Evolutionary conservation across 2,888 invertebrate genomes (phyloP).

Genomic region (Netelia melanura): DNA sequence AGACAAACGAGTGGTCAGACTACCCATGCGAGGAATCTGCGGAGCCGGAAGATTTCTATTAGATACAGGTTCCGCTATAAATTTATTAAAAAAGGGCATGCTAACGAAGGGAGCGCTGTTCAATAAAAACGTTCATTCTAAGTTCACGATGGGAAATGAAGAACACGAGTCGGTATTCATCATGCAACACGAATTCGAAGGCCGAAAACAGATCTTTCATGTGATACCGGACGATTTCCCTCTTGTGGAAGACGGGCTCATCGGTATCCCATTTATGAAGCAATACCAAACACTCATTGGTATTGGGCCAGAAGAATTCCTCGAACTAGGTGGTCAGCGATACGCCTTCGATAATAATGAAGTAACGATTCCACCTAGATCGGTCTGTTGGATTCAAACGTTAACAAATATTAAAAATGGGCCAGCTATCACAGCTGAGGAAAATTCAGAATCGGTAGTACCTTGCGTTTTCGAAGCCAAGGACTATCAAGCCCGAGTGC

Average conservation of each 20-base stretch:
- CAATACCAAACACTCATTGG: slow-evolving; percentile 30
- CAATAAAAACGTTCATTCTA: background rate
- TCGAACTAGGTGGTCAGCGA: background rate
- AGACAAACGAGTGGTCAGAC: slow-evolving; percentile 25
- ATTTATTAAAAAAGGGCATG: background rate
- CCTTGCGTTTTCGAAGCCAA: slow-evolving; percentile 20
- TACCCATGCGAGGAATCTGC: slow-evolving; percentile 9
- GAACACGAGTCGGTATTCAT: slow-evolving; percentile 2
- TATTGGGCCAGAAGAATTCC: slow-evolving; percentile 5
- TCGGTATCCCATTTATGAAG: slow-evolving; percentile 34
- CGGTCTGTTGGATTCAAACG: background rate
- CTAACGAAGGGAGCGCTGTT: slow-evolving; percentile 1
- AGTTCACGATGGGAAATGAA: slow-evolving; percentile 17
- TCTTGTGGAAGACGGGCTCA: slow-evolving; percentile 22
- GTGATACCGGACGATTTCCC: slow-evolving; percentile 42
- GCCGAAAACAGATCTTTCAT: slow-evolving; percentile 15
- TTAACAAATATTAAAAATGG: slow-evolving; percentile 10
- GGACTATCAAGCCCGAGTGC: slow-evolving; percentile 35
- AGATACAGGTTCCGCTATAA: slow-evolving; percentile 21
- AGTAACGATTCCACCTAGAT: background rate
- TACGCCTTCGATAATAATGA: background rate
- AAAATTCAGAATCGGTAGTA: slow-evolving; percentile 16
- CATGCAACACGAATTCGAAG: background rate
- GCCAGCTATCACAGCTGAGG: slow-evolving; percentile 12
- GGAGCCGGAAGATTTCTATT: slow-evolving; percentile 35